Evolutionary conservation across 2,797 vertebrate genomes (phyloP).

Genomic region (Chelon auratus): DNA sequence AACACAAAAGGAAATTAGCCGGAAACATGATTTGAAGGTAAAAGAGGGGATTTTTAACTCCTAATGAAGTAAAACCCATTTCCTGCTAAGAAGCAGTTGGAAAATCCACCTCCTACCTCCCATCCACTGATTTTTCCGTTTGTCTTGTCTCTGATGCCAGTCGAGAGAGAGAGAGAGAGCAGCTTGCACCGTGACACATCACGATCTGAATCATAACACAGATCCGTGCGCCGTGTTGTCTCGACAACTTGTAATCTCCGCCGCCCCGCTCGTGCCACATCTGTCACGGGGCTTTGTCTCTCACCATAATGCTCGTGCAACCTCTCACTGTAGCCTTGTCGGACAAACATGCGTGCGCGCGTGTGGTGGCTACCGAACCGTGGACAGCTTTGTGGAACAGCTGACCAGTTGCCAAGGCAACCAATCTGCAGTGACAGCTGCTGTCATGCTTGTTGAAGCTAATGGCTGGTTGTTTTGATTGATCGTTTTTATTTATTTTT

Average conservation of each 20-base stretch:
- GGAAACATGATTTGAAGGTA: conserved; percentile 12
- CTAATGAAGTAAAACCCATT: background rate
- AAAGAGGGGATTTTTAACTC: conserved; percentile 22
- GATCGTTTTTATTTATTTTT: conserved; percentile 48
- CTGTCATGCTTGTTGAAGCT: conserved; percentile 34
- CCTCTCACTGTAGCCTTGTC: conserved; percentile 37
- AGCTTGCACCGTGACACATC: conserved; percentile 62
- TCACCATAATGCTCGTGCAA: conserved; percentile 31
- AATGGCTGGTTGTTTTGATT: conserved; percentile 60
- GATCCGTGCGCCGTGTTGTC: conserved; percentile 50
- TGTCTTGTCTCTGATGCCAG: conserved; percentile 38
- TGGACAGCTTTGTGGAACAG: conserved; percentile 54
- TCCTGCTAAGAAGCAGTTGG: conserved; percentile 20
- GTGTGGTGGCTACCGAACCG: conserved; percentile 12
- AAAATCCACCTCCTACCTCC: conserved; percentile 28
- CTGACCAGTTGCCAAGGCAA: conserved; percentile 74
- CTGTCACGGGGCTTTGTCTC: conserved; percentile 58
- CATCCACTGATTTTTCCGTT: conserved; percentile 31
- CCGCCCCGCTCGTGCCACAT: conserved; percentile 50
- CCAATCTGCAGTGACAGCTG: conserved; percentile 39
- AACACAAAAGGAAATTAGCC: background rate
- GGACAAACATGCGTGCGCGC: conserved; percentile 13
- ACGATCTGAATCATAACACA: conserved; percentile 54
- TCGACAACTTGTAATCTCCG: conserved; percentile 62
- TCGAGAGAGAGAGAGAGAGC: conserved; percentile 66